Evolutionary conservation across 2,113 vertebrate genomes (phyloP).

Genomic region (Mus musculus): GRCm39 chrX:59673501-59674000

Average conservation of each 20-base stretch:
- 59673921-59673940: conserved; percentile 92
- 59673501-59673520: conserved; percentile 40
- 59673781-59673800: conserved; percentile 68
- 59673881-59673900: conserved; percentile 88
- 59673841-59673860: conserved; percentile 88
- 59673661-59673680: conserved; percentile 17
- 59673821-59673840: conserved; percentile 70
- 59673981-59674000: conserved; percentile 99
- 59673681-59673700: conserved; percentile 59
- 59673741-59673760: conserved; percentile 55
- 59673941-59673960: conserved; percentile 87
- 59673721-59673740: conserved; percentile 46
- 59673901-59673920: conserved; percentile 92
- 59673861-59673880: conserved; percentile 75
- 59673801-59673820: conserved; percentile 60
- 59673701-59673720: conserved; percentile 56
- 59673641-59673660: conserved; percentile 26
- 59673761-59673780: conserved; percentile 75
- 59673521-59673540: conserved; percentile 37
- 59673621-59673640: conserved; percentile 57
- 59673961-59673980: conserved; percentile 94
- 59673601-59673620: conserved; percentile 62
- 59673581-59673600: conserved; percentile 70
- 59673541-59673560: conserved; percentile 54
- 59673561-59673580: conserved; percentile 40